Conservation (phyloP, 2,797 vertebrate genomes). For the Gorsachius magnificus region DNA sequence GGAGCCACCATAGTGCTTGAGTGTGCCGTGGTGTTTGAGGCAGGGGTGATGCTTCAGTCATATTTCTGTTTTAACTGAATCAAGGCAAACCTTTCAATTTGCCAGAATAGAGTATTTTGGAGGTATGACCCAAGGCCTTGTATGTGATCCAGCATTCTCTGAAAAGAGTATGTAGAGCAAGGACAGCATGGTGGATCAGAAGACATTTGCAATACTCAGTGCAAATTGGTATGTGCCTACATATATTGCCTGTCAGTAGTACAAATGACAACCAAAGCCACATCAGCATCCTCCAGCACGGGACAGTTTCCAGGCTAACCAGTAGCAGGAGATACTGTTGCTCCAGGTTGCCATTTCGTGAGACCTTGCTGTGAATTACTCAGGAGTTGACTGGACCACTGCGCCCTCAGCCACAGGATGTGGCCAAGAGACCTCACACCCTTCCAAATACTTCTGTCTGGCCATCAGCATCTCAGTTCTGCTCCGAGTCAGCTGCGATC, state of each 20-base stretch:
- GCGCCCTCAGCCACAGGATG: not conserved
- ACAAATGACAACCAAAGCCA: not conserved
- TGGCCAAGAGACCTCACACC: not conserved
- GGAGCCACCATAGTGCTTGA: not conserved
- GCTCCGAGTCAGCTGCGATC: not conserved
- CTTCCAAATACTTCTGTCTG: not conserved
- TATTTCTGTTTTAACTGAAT: not conserved
- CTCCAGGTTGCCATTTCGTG: not conserved
- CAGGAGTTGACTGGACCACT: not conserved
- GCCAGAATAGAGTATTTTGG: not conserved
- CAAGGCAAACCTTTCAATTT: not conserved
- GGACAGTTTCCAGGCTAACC: not conserved
- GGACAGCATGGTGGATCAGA: not conserved
- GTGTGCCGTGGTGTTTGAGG: not conserved
- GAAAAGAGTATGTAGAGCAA: not conserved
- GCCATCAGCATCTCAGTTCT: not conserved
- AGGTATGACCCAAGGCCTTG: not conserved
- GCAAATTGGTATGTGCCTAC: not conserved
- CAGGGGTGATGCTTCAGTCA: not conserved
- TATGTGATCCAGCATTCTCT: not conserved
- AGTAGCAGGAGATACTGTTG: not conserved
- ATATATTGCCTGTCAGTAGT: fast-evolving
- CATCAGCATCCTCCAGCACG: not conserved
- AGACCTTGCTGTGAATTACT: not conserved
- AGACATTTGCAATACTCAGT: not conserved